Evolutionary conservation across 1,140 invertebrate species (phyloP).

Genomic region (Penaeus japonicus): DNA sequence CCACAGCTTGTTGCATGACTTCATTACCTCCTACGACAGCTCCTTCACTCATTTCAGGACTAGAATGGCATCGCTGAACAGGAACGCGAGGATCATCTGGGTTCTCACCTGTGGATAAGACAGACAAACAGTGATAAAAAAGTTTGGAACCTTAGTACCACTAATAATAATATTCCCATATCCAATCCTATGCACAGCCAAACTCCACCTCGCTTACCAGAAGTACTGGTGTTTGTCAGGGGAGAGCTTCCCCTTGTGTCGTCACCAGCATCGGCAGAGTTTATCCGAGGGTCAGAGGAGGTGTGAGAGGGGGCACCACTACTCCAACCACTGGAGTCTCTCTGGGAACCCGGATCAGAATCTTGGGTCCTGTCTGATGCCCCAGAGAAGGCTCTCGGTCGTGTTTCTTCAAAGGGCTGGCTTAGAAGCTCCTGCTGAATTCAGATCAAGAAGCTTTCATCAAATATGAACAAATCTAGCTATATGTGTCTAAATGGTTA

Average conservation of each 20-base stretch:
- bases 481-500: too few relatives aligned
- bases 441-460: not conserved
- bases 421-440: constrained; percentile 26
- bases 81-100: constrained; percentile 61
- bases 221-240: constrained; percentile 25
- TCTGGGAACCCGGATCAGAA: constrained; percentile 35
- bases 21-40: constrained; percentile 25
- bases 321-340: constrained; percentile 30
- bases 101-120: constrained; percentile 1
- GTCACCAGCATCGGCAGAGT: constrained; percentile 31
- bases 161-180: too few relatives aligned
- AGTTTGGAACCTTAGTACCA: too few relatives aligned
- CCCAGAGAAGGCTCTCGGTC: constrained; percentile 49
- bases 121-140: not conserved
- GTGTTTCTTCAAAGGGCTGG: constrained; percentile 37
- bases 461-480: too few relatives aligned
- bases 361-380: constrained; percentile 41
- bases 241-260: constrained; percentile 43
- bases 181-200: too few relatives aligned
- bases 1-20: not conserved
- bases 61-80: constrained; percentile 85
- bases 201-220: not conserved
- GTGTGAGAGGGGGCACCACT: constrained; percentile 38
- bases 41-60: constrained; percentile 82
- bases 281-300: constrained; percentile 41